Base-by-base conservation (phyloP, 1,140 invertebrate species). In the Drosophila nannoptera region DNA sequence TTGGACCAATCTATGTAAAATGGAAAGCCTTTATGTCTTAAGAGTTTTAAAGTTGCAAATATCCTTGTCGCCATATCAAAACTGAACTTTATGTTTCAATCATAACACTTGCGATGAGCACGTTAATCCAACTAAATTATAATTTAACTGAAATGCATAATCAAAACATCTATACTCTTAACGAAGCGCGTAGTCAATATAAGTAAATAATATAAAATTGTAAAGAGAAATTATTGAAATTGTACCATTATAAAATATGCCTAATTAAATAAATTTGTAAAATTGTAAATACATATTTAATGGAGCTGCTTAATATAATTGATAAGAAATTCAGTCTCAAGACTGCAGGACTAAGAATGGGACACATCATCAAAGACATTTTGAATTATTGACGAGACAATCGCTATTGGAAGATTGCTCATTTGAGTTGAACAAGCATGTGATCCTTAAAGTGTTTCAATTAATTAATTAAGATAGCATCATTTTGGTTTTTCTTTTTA, bases 11-110 rank as follows among this genome's bases (percentile, higher is more conserved):
- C 61, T 82, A 61, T 75, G 63, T 82, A 61, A 70, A 66, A 62
- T 56, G 6, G 68, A 64, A 67, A 58, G 52, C 32, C 22, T 70
- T 64, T 73, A 29, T 49, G 12, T 50, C 46, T 45, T 49, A 36
- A 35, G 32, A 67, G 55, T 64, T 62, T 58, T 55, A 67, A 53
- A 54, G 65, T 86, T 86, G 71, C 48, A 56, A 69, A 68, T 69
- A 80, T 77, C 70, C 64, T 77, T 80, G 70, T 77, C 81, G 81
- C 81, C 81, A 86, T 86, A 86, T 81, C 81, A 77, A 63, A 81
- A 81, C 42, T 64, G 53, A 86, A 83, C 75, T 74, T 69, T 76
- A 62, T 84, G 74, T 74, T 76, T 84, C 78, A 77, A 64, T 59
- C 65, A 54, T 75, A 65, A 73, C 43, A 69, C 64, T 71, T 56